Evolutionary conservation across 2,888 invertebrate genomes (phyloP), one percentile per base, ranked within the genome.

Genomic region (Apotomis capreana): DNA sequence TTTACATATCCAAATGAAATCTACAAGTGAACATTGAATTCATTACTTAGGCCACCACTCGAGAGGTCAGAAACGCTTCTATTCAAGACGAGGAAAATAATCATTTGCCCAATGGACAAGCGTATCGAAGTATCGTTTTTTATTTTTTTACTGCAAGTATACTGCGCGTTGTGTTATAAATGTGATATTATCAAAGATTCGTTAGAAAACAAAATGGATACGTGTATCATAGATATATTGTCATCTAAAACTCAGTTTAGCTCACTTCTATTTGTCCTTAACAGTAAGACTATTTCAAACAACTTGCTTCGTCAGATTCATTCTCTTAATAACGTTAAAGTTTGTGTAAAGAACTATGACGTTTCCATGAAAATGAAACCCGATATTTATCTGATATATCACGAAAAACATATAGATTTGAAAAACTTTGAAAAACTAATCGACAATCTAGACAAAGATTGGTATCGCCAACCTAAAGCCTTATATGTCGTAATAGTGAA

Each of bases 391-490:
- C 5, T 62, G n/a, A 52, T 62, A 62, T 12, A 51, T 9, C 12
- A 68, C 5, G 26, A 63, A n/a, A 49, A 65, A 15, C 12, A 9
- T 5, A 37, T 8, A 3, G 49, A 64, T 6, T 6, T 40, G 40
- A 40, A 40, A 6, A 40, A 40, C 9, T 70, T 74, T 13, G 51
- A 59, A 4, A 37, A 74, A n/a, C 37, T 59, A 40, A 76, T 70
- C 59, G 57, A 65, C 12, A 44, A 55, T 44, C 61, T 65, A 10
- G 54, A 63, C 36, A 70, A n/a, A 57, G 73, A 74, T 44, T 64
- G 69, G 61, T 62, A 63, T 36, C 64, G 73, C 52, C 63, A 52
- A 63, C 69, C 73, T 26, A 58, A 51, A 57, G 62, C 64, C 58
- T 36, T 71, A 54, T 70, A 51, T 40, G 65, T 74, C 37, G 57